Conservation (phyloP, 2,888 invertebrate genomes). For the Lasioglossum malachurum region DNA sequence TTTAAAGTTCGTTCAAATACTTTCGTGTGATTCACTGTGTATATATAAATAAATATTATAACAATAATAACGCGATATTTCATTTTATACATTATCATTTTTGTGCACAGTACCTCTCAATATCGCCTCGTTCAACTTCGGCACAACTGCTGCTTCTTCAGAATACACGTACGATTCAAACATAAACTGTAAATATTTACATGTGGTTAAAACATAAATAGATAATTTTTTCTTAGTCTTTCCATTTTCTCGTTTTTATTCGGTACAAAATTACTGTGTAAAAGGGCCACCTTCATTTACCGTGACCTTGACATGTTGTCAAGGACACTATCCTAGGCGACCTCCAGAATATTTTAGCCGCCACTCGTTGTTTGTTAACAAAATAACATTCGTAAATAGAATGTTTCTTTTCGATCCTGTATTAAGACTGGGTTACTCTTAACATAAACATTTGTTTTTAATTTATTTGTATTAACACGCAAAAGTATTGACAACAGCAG, state of each 20-base stretch:
- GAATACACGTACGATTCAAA: background rate
- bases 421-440: background rate
- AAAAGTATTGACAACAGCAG: background rate
- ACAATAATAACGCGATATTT: background rate
- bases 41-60: background rate
- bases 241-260: background rate
- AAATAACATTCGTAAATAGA: background rate
- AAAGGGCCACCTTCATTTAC: background rate
- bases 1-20: too few species aligned
- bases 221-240: background rate
- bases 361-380: background rate
- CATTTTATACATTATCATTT: background rate
- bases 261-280: too few species aligned
- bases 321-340: background rate
- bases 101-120: background rate
- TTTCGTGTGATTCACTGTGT: too few species aligned
- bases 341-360: background rate
- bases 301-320: background rate
- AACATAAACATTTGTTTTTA: too few species aligned
- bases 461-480: background rate
- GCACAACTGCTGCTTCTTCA: background rate
- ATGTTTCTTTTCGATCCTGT: background rate
- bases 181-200: slow-evolving; percentile 24
- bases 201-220: background rate
- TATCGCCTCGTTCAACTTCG: background rate